These are phyloP conservation scores for Araneus ventricosus DNA, from an alignment of 1,140 invertebrate genomes.

Conservation along the genomic window DNA sequence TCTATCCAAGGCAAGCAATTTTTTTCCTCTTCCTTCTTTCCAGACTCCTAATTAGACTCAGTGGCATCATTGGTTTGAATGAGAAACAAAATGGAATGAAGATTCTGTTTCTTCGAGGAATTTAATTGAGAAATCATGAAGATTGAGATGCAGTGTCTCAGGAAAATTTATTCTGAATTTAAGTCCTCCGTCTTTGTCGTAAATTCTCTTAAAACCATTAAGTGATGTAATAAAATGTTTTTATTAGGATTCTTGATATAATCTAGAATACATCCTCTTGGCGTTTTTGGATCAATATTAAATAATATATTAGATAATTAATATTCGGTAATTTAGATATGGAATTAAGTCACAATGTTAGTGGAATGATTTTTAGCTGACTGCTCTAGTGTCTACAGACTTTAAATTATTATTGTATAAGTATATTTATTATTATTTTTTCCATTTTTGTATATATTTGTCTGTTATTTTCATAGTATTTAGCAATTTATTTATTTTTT, in stretches of 20 bases:
- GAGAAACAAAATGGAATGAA: neutral
- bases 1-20: neutral
- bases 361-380: too few species aligned
- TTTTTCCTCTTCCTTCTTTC: neutral
- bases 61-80: neutral
- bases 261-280: neutral
- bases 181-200: neutral
- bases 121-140: neutral
- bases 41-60: neutral
- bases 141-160: neutral
- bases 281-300: neutral
- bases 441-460: too few species aligned
- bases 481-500: too few species aligned
- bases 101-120: neutral
- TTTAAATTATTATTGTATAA: too few species aligned
- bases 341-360: neutral
- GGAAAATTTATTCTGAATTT: neutral
- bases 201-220: neutral
- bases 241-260: neutral
- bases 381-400: too few species aligned
- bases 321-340: neutral
- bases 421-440: too few species aligned
- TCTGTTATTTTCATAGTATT: too few species aligned
- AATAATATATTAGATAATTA: neutral
- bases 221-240: neutral